Conservation (phyloP, 2,797 vertebrate species). For the Lepilemur septentrionalis region DNA sequence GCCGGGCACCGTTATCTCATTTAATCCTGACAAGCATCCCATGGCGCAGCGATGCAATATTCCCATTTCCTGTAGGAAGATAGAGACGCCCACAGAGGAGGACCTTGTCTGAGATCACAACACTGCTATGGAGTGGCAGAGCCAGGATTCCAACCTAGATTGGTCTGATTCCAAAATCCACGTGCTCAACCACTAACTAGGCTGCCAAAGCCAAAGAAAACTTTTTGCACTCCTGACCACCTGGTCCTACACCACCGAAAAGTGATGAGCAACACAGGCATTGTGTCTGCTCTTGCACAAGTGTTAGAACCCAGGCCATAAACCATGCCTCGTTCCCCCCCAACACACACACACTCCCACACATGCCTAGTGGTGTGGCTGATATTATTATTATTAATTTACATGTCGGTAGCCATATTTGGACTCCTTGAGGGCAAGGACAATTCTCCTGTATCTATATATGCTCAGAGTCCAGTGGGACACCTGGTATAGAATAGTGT, state of each 20-base stretch:
- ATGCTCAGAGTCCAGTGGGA: neutral
- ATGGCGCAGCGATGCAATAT: accelerated
- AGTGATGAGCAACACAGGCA: neutral
- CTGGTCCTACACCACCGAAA: neutral
- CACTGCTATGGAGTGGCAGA: neutral
- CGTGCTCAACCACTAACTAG: neutral
- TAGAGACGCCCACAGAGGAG: accelerated
- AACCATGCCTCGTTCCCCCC: neutral
- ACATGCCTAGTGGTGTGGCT: accelerated
- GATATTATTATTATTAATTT: neutral
- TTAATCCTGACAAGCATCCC: neutral
- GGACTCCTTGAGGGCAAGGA: neutral
- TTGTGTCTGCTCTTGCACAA: neutral
- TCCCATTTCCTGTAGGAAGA: neutral
- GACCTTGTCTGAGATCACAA: neutral
- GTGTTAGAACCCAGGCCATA: neutral
- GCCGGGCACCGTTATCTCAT: neutral
- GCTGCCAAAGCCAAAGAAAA: neutral
- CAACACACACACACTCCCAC: neutral
- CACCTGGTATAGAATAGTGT: neutral
- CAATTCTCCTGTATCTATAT: no score
- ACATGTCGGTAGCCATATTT: neutral
- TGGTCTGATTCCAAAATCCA: neutral
- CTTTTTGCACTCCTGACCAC: neutral
- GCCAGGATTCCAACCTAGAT: neutral